Conservation (phyloP, 2,113 vertebrate species). For the Chionis minor region DNA sequence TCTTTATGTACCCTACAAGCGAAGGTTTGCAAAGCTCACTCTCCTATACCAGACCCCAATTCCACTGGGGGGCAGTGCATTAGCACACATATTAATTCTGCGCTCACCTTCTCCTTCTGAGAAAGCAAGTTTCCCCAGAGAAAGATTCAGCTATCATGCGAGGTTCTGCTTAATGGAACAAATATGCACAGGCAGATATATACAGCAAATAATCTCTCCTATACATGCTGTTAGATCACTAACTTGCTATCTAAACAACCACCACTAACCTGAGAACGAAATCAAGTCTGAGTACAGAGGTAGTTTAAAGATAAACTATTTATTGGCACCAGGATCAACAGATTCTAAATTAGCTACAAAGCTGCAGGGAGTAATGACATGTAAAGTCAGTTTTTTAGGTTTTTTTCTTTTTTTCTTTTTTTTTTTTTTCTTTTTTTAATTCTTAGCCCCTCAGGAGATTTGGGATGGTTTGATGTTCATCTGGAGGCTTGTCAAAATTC, state of each 20-base stretch:
- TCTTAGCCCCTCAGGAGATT: slow-evolving; percentile 38
- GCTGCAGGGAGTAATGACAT: slow-evolving; percentile 42
- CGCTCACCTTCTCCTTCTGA: neutral
- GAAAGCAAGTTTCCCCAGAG: neutral
- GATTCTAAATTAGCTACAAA: slow-evolving; percentile 65
- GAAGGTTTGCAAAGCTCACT: neutral
- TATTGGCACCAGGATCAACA: slow-evolving; percentile 66
- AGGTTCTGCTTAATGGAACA: neutral
- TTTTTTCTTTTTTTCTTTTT: neutral
- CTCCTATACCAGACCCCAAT: neutral
- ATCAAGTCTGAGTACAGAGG: neutral
- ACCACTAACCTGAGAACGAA: neutral
- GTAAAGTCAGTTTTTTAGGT: neutral
- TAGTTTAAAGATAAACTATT: slow-evolving; percentile 48
- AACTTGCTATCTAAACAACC: neutral
- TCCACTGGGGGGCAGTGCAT: slow-evolving; percentile 42
- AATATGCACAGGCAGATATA: neutral
- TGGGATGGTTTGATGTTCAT: slow-evolving; percentile 58
- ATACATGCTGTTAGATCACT: neutral
- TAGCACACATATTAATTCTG: neutral
- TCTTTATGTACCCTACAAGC: neutral
- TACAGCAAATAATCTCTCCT: neutral
- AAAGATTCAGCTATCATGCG: neutral
- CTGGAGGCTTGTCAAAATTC: slow-evolving; percentile 54
- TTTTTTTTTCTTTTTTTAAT: neutral